These are phyloP conservation scores for Sinocyclocheilus grahami DNA, from an alignment of 2,113 vertebrate species.

Conservation along the genomic window DNA sequence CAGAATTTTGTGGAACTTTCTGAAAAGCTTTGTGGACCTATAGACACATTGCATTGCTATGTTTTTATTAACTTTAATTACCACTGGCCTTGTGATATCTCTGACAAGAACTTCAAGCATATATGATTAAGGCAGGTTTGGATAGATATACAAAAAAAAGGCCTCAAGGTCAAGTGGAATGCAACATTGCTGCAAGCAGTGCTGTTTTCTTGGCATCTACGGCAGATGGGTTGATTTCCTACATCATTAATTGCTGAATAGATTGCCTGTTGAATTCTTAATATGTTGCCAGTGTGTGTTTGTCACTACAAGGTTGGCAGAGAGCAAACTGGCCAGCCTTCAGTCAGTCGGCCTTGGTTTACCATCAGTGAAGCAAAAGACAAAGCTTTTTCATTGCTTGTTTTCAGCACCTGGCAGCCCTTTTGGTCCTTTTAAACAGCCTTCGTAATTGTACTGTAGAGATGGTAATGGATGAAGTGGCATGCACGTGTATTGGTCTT, in stretches of 20 bases:
- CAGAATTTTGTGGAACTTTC: background rate
- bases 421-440: background rate
- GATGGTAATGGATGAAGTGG: conserved; percentile 19
- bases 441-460: conserved; percentile 7
- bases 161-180: conserved; percentile 76
- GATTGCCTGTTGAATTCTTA: conserved; percentile 82
- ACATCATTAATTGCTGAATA: conserved; percentile 81
- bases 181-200: conserved; percentile 71
- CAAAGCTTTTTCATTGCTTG: conserved; percentile 26
- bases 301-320: conserved; percentile 76
- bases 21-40: background rate
- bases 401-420: conserved; percentile 16
- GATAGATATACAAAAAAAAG: background rate
- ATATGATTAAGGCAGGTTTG: conserved; percentile 1
- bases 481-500: background rate
- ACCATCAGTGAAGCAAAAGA: conserved; percentile 53
- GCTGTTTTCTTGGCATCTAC: conserved; percentile 76
- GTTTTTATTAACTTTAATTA: background rate
- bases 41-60: background rate
- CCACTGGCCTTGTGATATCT: conserved; percentile 28
- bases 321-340: conserved; percentile 70
- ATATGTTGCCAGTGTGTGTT: conserved; percentile 78
- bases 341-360: conserved; percentile 72
- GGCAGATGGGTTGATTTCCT: conserved; percentile 77
- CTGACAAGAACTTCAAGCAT: conserved; percentile 8